A percentile compares a stretch with the other conserved stretches of the same genome.
Conservation (phyloP, 2,888 invertebrate species). For the Silvanus unidentatus region DNA sequence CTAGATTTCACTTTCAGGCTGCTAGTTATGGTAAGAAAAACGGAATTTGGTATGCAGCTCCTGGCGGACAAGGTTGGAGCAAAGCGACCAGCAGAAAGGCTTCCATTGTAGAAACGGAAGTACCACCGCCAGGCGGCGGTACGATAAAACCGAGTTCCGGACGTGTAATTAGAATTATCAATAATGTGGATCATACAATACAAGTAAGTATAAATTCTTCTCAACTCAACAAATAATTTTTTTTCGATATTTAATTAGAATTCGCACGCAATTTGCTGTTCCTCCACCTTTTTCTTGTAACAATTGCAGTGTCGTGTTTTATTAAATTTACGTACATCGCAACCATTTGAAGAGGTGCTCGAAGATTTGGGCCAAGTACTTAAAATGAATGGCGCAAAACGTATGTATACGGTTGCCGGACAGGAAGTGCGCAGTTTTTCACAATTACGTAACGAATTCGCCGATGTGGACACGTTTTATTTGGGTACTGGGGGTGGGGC, state of each 20-base stretch:
- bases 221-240: not conserved
- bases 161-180: conserved; percentile 85
- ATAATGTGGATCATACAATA: conserved; percentile 87
- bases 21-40: conserved; percentile 89
- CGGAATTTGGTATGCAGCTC: conserved; percentile 75
- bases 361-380: conserved; percentile 89
- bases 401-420: conserved; percentile 87
- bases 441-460: conserved; percentile 86
- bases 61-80: conserved; percentile 55
- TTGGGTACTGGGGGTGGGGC: conserved; percentile 54
- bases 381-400: conserved; percentile 83
- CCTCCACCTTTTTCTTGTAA: not conserved
- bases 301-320: conserved; percentile 75
- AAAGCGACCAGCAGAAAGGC: conserved; percentile 72
- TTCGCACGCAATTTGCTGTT: not conserved
- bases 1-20: conserved; percentile 57
- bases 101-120: conserved; percentile 76
- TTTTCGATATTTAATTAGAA: conserved; percentile 2
- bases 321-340: conserved; percentile 84
- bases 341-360: conserved; percentile 90
- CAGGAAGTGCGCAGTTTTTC: conserved; percentile 94
- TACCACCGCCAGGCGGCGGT: conserved; percentile 58
- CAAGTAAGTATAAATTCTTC: conserved; percentile 54
- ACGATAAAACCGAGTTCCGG: conserved; percentile 73
- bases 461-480: conserved; percentile 87